Evolutionary conservation across 2,797 vertebrate species (phyloP), one percentile per base, ranked within the genome.

Genomic region (Enteromius mattozi): DNA sequence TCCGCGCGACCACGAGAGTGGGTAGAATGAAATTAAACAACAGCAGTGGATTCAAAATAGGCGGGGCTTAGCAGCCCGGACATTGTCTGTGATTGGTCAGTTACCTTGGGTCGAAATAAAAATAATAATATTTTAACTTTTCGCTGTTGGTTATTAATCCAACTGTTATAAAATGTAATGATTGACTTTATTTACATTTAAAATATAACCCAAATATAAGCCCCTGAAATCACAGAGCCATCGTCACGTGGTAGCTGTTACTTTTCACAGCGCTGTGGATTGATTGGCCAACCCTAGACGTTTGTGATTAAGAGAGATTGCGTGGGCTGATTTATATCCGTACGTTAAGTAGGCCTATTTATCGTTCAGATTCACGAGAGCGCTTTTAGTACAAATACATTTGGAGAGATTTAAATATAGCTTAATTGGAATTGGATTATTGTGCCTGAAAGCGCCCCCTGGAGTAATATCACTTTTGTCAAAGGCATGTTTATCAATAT

Each of bases 1-100:
- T 72, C 61, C 74, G 75, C 80, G 84, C 81, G 47, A 74, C 2
- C 0, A 61, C 24, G 42, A 49, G n/a, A 49, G n/a, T 42, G 16
- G 16, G 1, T 30, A 45, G 68, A 71, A 30, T 2, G 4, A 14
- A 47, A n/a, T 30, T 13, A 6, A 9, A 6, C 47, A 42, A 54
- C 4, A 24, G 2, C 16, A 0, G 1, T 2, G 0, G 1, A 21
- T 19, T 63, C 47, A n/a, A 51, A 49, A n/a, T 42, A 24, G 81
- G 81, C 33, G 59, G 42, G 45, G 33, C 14, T 66, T 51, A 40
- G 5, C 6, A 24, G 59, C 16, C 65, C 71, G 14, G 81, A 54
- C 12, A 9, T 35, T 4, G 12, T 16, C 10, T 65, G 19, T 68
- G 27, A 79, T 79, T 51, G 78, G 78, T 35, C 61, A 79, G 17